These are phyloP conservation scores for Gorsachius magnificus DNA, from an alignment of 2,797 vertebrate species.

Conservation along the genomic window DNA sequence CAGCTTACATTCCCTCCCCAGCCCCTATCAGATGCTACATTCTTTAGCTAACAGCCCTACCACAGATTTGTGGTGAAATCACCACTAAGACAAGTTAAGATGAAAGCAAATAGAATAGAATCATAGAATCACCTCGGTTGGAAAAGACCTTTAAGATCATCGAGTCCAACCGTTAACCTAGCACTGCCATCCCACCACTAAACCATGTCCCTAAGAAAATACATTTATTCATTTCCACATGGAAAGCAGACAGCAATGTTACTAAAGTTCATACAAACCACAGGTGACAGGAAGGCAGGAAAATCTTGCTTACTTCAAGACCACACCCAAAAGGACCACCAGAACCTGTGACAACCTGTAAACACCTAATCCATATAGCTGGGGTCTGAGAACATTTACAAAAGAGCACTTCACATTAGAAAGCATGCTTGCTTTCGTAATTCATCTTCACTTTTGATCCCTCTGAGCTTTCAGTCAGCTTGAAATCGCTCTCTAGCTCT, in stretches of 20 bases:
- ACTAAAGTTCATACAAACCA: not conserved
- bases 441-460: not conserved
- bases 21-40: not conserved
- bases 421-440: not conserved
- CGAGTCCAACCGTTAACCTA: no score
- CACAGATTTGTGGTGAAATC: not conserved
- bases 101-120: not conserved
- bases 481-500: not conserved
- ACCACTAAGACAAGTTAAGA: not conserved
- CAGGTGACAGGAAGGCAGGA: not conserved
- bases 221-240: not conserved
- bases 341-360: not conserved
- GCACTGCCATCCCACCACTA: no score
- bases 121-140: no score
- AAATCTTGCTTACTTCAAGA: not conserved
- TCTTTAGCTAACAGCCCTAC: not conserved
- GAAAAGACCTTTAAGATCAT: no score
- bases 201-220: no score
- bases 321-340: not conserved
- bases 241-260: not conserved
- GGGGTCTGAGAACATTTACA: not conserved
- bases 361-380: not conserved
- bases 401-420: not conserved
- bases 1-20: not conserved
- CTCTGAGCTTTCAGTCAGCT: not conserved